Conservation (phyloP, 2,113 vertebrate genomes). For the Galbula dea region DNA sequence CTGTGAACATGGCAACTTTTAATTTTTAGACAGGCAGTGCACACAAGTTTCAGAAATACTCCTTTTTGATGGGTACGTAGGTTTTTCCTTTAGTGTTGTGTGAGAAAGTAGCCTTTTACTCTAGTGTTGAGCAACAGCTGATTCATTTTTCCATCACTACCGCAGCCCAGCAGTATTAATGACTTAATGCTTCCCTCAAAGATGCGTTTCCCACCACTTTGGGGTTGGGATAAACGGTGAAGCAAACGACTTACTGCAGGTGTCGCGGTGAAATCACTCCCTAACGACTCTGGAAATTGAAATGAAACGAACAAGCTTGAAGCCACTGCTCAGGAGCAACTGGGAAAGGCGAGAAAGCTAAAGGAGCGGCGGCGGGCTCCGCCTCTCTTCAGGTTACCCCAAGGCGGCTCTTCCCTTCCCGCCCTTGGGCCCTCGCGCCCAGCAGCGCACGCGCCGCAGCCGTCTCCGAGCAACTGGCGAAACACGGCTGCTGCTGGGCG, state of each 20-base stretch:
- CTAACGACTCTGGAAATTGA: neutral
- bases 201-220: neutral
- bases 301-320: fast-evolving
- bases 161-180: too few relatives aligned
- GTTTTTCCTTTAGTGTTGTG: too few relatives aligned
- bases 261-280: neutral
- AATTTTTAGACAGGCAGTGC: neutral
- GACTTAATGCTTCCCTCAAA: neutral
- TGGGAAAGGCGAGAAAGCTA: fast-evolving
- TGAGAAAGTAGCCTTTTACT: neutral
- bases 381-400: too few relatives aligned
- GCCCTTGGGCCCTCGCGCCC: neutral
- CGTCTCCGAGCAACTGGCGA: neutral
- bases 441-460: neutral
- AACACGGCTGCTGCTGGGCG: neutral
- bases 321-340: neutral
- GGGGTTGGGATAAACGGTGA: neutral
- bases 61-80: too few relatives aligned
- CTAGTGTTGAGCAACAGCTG: neutral
- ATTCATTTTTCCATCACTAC: neutral
- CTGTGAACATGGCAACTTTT: fast-evolving
- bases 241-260: fast-evolving
- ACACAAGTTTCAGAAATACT: neutral
- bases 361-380: fast-evolving
- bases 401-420: fast-evolving